Conservation (phyloP, 2,113 vertebrate species). For the Odontophorus gujanensis region DNA sequence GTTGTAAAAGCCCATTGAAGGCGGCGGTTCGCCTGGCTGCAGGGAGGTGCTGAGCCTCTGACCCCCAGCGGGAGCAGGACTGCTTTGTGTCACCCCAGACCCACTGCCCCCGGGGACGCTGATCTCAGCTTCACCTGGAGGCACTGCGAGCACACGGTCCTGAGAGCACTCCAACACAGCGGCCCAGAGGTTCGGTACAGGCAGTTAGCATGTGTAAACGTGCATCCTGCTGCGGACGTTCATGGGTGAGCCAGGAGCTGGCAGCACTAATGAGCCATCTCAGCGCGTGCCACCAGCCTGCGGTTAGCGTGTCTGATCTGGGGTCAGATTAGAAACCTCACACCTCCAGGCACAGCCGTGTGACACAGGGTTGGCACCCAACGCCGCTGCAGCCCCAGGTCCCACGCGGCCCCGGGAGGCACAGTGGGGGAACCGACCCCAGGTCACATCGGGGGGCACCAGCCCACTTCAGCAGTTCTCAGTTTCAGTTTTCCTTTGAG, state of each 20-base stretch:
- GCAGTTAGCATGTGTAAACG: slow-evolving; percentile 36
- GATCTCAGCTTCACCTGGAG: background rate
- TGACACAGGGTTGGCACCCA: background rate
- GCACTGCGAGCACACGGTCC: background rate
- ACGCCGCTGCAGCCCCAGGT: background rate
- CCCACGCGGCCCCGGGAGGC: background rate
- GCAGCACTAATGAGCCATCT: background rate
- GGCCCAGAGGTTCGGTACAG: slow-evolving; percentile 9
- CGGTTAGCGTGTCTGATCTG: background rate
- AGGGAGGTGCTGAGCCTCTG: slow-evolving; percentile 37
- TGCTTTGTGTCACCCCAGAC: background rate
- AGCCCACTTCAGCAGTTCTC: slow-evolving; percentile 64
- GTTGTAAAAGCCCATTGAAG: slow-evolving; percentile 81
- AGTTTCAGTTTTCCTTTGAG: slow-evolving; percentile 81
- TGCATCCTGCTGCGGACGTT: slow-evolving; percentile 38
- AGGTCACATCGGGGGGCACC: slow-evolving; percentile 32
- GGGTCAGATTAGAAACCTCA: background rate
- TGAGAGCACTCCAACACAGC: background rate
- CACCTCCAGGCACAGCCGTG: background rate
- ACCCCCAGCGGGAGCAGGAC: background rate
- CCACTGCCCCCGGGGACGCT: background rate
- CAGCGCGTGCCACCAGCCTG: background rate
- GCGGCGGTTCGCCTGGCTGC: slow-evolving; percentile 70
- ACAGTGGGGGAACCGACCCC: slow-evolving; percentile 72
- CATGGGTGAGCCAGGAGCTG: slow-evolving; percentile 35